Evolutionary conservation across 2,113 vertebrate genomes (phyloP).

Genomic region (Carassius gibelio): DNA sequence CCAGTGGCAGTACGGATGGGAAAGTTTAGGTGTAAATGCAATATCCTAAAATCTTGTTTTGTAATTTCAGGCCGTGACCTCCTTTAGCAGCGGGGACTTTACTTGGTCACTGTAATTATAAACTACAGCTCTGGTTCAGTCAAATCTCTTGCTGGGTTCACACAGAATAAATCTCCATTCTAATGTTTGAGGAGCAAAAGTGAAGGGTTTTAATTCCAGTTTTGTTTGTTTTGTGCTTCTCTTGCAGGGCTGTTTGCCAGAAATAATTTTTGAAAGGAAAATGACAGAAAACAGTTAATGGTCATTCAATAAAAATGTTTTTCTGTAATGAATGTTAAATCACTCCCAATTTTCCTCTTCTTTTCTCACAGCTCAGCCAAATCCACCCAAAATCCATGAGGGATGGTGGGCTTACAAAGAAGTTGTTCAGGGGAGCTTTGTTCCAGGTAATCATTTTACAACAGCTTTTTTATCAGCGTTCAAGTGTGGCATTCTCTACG

Average conservation of each 20-base stretch:
- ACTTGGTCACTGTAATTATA: conserved; percentile 71
- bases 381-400: conserved; percentile 96
- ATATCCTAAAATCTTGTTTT: conserved; percentile 63
- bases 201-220: conserved; percentile 37
- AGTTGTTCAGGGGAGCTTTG: conserved; percentile 98
- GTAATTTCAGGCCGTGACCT: conserved; percentile 67
- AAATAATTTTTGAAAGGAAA: conserved; percentile 35
- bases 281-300: conserved; percentile 17
- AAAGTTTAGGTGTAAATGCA: conserved; percentile 62
- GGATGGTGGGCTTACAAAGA: conserved; percentile 99
- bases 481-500: neutral
- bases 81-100: conserved; percentile 62
- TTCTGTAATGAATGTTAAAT: conserved; percentile 41
- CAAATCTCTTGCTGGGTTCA: conserved; percentile 60
- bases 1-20: conserved; percentile 55
- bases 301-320: conserved; percentile 16
- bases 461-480: neutral
- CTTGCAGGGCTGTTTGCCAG: conserved; percentile 46
- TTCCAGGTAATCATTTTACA: conserved; percentile 86
- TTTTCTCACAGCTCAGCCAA: conserved; percentile 88
- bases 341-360: conserved; percentile 48
- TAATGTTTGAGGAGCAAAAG: conserved; percentile 51
- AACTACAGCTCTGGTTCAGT: conserved; percentile 67
- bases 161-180: conserved; percentile 62
- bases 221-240: conserved; percentile 39